These are phyloP conservation scores for Parambassis ranga DNA, from an alignment of 2,797 vertebrate species.

Conservation along the genomic window DNA sequence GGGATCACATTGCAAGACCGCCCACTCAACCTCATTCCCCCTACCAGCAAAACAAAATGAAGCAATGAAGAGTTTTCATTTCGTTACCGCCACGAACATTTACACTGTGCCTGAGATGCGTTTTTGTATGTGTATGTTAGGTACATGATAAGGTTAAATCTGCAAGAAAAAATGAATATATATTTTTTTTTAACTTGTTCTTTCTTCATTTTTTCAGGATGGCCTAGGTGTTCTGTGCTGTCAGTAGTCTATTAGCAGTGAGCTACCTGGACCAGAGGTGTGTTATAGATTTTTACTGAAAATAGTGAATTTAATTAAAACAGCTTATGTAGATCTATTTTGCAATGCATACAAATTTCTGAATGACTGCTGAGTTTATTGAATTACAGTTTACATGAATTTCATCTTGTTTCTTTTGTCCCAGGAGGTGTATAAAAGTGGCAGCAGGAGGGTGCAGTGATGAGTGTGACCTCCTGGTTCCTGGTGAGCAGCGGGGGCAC, in stretches of 20 bases:
- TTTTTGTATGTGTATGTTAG: background rate
- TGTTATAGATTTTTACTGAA: conserved; percentile 16
- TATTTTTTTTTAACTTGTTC: background rate
- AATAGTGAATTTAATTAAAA: background rate
- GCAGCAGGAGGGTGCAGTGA: conserved; percentile 74
- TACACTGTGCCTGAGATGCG: background rate
- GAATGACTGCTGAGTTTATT: background rate
- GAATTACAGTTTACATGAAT: background rate
- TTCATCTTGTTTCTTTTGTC: background rate
- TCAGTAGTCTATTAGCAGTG: conserved; percentile 50
- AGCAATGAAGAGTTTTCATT: conserved; percentile 11
- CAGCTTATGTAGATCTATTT: background rate
- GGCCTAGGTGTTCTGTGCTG: conserved; percentile 55
- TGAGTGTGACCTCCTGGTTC: conserved; percentile 99
- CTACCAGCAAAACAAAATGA: conserved; percentile 36
- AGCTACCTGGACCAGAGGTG: conserved; percentile 67
- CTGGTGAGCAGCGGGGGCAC: conserved; percentile 98
- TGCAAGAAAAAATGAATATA: background rate
- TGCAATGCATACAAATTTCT: background rate
- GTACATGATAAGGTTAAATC: background rate
- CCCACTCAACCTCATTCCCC: conserved; percentile 42
- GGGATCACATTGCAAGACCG: conserved; percentile 44
- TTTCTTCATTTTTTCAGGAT: conserved; percentile 51
- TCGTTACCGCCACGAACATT: background rate
- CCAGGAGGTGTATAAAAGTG: conserved; percentile 58